phyloP scores from a whole-genome alignment of 2,797 vertebrate species.

The Enteromius viviparus region DNA sequence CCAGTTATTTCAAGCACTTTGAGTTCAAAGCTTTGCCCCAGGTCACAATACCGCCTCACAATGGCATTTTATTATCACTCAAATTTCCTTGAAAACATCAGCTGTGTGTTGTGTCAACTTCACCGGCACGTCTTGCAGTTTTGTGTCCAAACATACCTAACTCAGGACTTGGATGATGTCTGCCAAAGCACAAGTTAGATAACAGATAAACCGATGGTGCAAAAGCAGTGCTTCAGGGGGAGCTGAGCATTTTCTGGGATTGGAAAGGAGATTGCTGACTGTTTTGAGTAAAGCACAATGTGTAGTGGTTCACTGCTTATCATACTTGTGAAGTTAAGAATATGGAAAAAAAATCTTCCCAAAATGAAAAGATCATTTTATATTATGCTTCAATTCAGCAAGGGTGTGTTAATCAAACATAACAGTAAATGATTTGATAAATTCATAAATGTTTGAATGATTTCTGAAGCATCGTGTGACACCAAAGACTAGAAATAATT shows the following conservation, averaged over 20 bases:
- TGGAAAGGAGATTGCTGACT: constrained; percentile 6
- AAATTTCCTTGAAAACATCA: constrained; percentile 62
- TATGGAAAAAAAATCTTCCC: not conserved
- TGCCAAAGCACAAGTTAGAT: constrained; percentile 31
- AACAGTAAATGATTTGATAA: not conserved
- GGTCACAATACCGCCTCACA: constrained; percentile 22
- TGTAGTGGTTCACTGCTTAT: constrained; percentile 9
- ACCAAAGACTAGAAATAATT: not conserved
- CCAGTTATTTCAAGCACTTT: constrained; percentile 28
- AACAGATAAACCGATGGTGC: constrained; percentile 11
- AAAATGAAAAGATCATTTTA: not conserved
- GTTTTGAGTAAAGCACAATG: constrained; percentile 12
- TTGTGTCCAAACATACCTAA: constrained; percentile 72
- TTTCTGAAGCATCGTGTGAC: not conserved
- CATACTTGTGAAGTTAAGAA: not conserved
- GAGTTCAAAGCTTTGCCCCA: constrained; percentile 2
- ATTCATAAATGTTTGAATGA: not conserved
- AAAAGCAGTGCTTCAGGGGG: not conserved
- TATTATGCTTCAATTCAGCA: not conserved
- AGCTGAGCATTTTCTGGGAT: not conserved
- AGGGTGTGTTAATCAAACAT: not conserved
- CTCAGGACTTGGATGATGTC: constrained; percentile 36
- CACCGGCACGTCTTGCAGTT: constrained; percentile 61
- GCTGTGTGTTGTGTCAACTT: constrained; percentile 80
- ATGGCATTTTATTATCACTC: constrained; percentile 62